Percentiles rank a stretch among this genome's conserved stretches.
Evolutionary conservation across 2,113 vertebrate genomes (phyloP).

Genomic region (Gallinago media): DNA sequence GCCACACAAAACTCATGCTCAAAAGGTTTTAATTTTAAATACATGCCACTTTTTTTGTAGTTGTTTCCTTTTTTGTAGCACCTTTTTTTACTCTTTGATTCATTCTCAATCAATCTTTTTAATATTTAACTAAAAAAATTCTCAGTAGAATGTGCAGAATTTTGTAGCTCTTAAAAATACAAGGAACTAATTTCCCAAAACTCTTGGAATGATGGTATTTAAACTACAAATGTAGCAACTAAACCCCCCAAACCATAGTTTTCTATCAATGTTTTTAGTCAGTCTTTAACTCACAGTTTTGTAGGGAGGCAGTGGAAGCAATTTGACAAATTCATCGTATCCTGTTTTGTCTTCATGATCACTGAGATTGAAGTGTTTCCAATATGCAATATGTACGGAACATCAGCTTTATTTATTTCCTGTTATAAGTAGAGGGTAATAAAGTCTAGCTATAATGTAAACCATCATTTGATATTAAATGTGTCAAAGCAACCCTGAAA

Average conservation of each 20-base stretch:
- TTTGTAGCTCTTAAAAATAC: background rate
- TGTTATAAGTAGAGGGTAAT: background rate
- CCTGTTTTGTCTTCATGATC: background rate
- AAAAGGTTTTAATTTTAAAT: background rate
- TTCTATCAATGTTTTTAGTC: background rate
- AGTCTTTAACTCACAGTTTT: background rate
- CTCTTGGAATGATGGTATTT: background rate
- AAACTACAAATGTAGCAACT: background rate
- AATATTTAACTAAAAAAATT: background rate
- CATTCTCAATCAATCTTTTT: background rate
- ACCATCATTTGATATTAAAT: rapidly evolving
- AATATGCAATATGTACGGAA: background rate
- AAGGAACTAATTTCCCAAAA: background rate
- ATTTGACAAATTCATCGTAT: background rate
- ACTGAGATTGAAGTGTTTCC: background rate
- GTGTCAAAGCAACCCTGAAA: background rate
- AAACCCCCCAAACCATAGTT: background rate
- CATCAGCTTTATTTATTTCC: background rate
- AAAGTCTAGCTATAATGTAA: background rate
- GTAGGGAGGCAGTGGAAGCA: background rate
- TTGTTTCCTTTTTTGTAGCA: background rate
- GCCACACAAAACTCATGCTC: background rate
- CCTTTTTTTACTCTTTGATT: background rate
- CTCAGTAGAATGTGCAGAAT: background rate
- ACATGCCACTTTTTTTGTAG: background rate